Percentiles rank a stretch among this genome's conserved stretches.
Conservation (phyloP, 1,140 invertebrate species). For the Drosophila repletoides region DNA sequence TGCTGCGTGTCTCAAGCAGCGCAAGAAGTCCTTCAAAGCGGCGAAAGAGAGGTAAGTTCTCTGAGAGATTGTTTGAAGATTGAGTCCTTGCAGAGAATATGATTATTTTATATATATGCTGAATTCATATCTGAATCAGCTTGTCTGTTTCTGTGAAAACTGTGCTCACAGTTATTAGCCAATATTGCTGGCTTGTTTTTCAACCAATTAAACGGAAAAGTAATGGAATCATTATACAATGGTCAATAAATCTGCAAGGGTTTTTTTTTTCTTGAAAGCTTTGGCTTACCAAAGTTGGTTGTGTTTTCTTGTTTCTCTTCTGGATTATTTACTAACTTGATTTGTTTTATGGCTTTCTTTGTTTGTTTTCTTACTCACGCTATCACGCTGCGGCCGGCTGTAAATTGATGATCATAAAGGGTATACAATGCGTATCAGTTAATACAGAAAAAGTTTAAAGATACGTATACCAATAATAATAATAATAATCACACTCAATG, state of each 20-base stretch:
- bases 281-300: too few relatives aligned
- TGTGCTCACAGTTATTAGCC: too few relatives aligned
- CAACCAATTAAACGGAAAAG: too few relatives aligned
- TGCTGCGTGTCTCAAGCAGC: conserved; percentile 83
- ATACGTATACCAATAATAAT: conserved; percentile 85
- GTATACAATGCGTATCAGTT: conserved; percentile 87
- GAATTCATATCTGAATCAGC: too few relatives aligned
- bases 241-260: too few relatives aligned
- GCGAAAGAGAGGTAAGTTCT: conserved; percentile 77
- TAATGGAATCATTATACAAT: too few relatives aligned
- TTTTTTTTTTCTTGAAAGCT: too few relatives aligned
- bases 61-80: background rate
- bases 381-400: conserved; percentile 1
- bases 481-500: conserved; percentile 79
- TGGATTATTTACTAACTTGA: conserved; percentile 29
- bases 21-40: conserved; percentile 82
- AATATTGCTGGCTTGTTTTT: too few relatives aligned
- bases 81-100: too few relatives aligned
- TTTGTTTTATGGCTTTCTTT: conserved; percentile 6
- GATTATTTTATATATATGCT: too few relatives aligned
- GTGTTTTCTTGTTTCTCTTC: too few relatives aligned
- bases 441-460: conserved; percentile 87
- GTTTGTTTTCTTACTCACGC: conserved; percentile 21
- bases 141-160: too few relatives aligned
- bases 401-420: conserved; percentile 66